Base-by-base conservation (phyloP, 2,113 vertebrate genomes). In the Podiceps cristatus region DNA sequence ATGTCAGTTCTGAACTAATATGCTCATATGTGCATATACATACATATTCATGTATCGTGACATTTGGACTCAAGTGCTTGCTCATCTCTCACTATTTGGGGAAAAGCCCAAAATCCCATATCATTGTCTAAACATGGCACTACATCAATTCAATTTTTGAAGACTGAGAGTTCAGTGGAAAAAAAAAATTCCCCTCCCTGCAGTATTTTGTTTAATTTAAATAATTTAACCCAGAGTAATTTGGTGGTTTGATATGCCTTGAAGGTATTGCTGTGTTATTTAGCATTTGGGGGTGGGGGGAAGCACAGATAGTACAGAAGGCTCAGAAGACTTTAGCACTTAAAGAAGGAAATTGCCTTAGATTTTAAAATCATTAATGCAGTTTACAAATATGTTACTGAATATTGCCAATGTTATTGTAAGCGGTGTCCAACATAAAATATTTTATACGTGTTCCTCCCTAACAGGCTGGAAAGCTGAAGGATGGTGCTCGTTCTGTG, bases 401-500 rank as follows among this genome's bases (percentile, higher is more conserved):
- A 96, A 91, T 97, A 49, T 95, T 97, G 85, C 62, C 69, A 52
- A 92, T 97, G 93, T 97, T 96, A 3, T 59, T 97, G 50, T 92
- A 44, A 97, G 87, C 86, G 49, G 83, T 97, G 76, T 96, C 91
- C 96, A 10, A 97, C 88, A 85, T 96, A 97, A 97, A 97, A 96
- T 95, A 96, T 97, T 94, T 94, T 98, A 95, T 97, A 68, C 62
- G 2, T 90, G 73, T 94, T 97, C 88, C 71, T 97, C 63, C 93
- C 90, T 88, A 93, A 75, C 96, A 99, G 99, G 98, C 97, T 94
- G 99, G 99, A 84, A 99, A 99, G 99, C 98, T 99, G 88, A 99
- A 99, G 98, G 99, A 99, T 71, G 99, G 99, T 80, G 99, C 99
- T 64, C 99, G 99, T 68, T 99, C 99, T 47, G 99, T 99, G 94